These are phyloP conservation scores for Bicyclus anynana DNA, from an alignment of 1,140 invertebrate genomes.

Conservation along the genomic window DNA sequence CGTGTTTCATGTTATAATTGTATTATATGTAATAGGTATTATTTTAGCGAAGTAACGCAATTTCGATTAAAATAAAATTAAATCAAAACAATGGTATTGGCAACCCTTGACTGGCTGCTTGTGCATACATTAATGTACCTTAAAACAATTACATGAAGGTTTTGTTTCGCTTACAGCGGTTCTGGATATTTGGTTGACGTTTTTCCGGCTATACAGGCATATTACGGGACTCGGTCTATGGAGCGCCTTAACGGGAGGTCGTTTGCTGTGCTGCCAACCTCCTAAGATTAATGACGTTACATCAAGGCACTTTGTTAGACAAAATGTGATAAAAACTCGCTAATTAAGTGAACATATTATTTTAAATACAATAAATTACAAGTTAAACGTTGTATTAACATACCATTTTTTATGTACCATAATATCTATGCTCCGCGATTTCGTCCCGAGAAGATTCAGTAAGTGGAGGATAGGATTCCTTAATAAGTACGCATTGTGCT, in stretches of 20 bases:
- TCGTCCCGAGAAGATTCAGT: no score
- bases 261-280: constrained; percentile 71
- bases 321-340: constrained; percentile 62
- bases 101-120: constrained; percentile 35
- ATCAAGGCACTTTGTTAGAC: constrained; percentile 65
- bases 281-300: constrained; percentile 72
- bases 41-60: no score
- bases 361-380: background rate
- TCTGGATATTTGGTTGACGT: constrained; percentile 52
- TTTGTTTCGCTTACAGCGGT: constrained; percentile 48
- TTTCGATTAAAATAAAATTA: no score
- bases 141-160: constrained; percentile 60
- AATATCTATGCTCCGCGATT: no score
- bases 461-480: no score
- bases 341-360: constrained; percentile 52
- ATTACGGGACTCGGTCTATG: constrained; percentile 61
- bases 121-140: constrained; percentile 55
- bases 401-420: no score
- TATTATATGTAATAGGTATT: no score
- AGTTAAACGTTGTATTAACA: background rate
- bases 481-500: no score
- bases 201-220: constrained; percentile 55
- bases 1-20: no score
- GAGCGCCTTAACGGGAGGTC: constrained; percentile 71
- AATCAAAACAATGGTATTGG: background rate